Evolutionary conservation across 2,888 invertebrate genomes (phyloP).

Genomic region (Leucophora obtusa): DNA sequence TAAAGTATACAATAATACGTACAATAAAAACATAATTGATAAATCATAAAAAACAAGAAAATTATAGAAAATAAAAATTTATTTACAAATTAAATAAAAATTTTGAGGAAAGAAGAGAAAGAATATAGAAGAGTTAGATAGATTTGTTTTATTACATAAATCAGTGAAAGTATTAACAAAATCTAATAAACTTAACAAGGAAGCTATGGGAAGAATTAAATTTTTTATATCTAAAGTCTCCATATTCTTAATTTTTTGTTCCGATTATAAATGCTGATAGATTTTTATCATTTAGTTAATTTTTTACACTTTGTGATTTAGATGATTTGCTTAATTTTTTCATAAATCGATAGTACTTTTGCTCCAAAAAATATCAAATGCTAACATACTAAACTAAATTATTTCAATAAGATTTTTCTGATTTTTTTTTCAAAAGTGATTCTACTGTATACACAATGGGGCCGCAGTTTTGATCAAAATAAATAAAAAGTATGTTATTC

Average conservation of each 20-base stretch:
- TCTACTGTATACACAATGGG: too few species aligned
- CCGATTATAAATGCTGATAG: background rate
- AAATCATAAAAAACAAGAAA: conserved; percentile 12
- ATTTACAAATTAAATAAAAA: background rate
- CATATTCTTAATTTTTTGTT: background rate
- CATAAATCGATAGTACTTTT: too few species aligned
- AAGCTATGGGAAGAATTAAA: background rate
- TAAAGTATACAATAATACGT: conserved; percentile 33
- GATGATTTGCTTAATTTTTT: background rate
- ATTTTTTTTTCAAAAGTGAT: too few species aligned
- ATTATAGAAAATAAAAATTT: background rate
- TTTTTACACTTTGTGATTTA: background rate
- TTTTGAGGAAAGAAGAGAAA: background rate
- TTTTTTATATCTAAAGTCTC: background rate
- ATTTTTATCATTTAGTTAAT: background rate
- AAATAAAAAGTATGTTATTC: too few species aligned
- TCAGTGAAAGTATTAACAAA: background rate
- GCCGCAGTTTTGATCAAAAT: too few species aligned
- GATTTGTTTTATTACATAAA: background rate
- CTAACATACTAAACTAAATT: too few species aligned
- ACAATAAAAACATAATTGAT: conserved; percentile 29
- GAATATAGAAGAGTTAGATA: background rate
- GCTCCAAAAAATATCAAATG: too few species aligned
- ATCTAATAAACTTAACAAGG: background rate
- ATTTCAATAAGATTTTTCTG: too few species aligned